A percentile compares a stretch with the other conserved stretches of the same genome.
phyloP scores from a whole-genome alignment of 2,113 vertebrate genomes.

The Columba janthina region DNA sequence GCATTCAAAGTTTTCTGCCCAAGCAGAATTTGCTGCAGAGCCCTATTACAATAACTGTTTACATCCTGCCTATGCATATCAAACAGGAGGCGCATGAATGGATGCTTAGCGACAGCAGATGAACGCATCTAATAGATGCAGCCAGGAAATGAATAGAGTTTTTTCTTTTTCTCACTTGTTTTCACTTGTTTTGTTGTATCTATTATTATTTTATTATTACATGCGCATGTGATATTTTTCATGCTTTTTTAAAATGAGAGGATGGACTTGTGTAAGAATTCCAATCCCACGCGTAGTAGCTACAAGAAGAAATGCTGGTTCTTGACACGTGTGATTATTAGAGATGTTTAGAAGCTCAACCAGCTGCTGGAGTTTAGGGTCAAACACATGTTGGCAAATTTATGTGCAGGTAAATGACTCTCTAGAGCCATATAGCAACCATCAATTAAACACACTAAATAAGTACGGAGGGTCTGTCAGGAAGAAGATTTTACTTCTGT shows the following conservation, averaged over 20 bases:
- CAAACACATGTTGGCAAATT: neutral
- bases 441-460: neutral
- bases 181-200: slow-evolving; percentile 7
- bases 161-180: slow-evolving; percentile 23
- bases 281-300: neutral
- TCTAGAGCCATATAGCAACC: neutral
- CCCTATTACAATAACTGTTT: slow-evolving; percentile 42
- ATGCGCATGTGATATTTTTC: neutral
- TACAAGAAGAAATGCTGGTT: neutral
- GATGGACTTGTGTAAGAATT: neutral
- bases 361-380: neutral
- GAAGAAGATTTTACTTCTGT: neutral
- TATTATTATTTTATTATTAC: slow-evolving; percentile 19
- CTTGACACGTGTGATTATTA: neutral
- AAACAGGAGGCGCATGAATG: slow-evolving; percentile 19
- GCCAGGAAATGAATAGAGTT: slow-evolving; percentile 40
- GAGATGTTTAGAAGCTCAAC: neutral
- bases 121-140: neutral
- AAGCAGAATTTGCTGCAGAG: neutral
- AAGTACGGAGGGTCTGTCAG: neutral
- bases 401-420: neutral
- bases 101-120: slow-evolving; percentile 31
- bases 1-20: slow-evolving; percentile 8
- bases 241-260: neutral
- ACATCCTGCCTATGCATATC: neutral